Evolutionary conservation across 2,113 vertebrate genomes (phyloP).

Genomic region (Phycodurus eques): DNA sequence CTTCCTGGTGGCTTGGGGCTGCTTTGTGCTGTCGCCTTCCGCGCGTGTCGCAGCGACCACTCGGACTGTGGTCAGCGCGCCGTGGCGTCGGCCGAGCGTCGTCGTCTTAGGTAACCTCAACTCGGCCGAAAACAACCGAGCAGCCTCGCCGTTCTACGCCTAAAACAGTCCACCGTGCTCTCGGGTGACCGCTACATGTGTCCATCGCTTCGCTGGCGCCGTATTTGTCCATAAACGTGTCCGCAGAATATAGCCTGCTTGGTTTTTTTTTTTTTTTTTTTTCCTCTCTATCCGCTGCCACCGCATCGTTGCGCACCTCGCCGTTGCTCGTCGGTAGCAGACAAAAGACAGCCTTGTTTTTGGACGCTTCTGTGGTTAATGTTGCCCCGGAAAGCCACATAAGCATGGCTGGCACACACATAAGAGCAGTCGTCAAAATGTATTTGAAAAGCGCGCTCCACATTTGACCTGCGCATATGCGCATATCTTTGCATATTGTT

Average conservation of each 20-base stretch:
- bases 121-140: slow-evolving; percentile 8
- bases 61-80: slow-evolving; percentile 75
- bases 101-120: slow-evolving; percentile 63
- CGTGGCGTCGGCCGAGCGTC: slow-evolving; percentile 69
- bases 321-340: slow-evolving; percentile 69
- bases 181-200: neutral
- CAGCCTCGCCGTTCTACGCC: neutral
- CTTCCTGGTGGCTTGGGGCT: slow-evolving; percentile 46
- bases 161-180: neutral
- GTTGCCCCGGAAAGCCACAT: slow-evolving; percentile 25
- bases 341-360: slow-evolving; percentile 69
- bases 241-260: slow-evolving; percentile 42
- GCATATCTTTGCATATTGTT: slow-evolving; percentile 79
- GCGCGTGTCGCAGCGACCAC: slow-evolving; percentile 72
- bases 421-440: slow-evolving; percentile 76
- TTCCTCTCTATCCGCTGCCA: slow-evolving; percentile 52
- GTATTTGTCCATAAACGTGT: slow-evolving; percentile 44
- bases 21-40: slow-evolving; percentile 42
- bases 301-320: slow-evolving; percentile 75
- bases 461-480: slow-evolving; percentile 78
- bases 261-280: neutral
- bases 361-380: slow-evolving; percentile 41
- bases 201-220: neutral
- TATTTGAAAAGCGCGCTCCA: slow-evolving; percentile 77
- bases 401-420: slow-evolving; percentile 66